Base-by-base conservation (phyloP, 1,140 invertebrate genomes). In the Lordiphosa stackelbergi region DNA sequence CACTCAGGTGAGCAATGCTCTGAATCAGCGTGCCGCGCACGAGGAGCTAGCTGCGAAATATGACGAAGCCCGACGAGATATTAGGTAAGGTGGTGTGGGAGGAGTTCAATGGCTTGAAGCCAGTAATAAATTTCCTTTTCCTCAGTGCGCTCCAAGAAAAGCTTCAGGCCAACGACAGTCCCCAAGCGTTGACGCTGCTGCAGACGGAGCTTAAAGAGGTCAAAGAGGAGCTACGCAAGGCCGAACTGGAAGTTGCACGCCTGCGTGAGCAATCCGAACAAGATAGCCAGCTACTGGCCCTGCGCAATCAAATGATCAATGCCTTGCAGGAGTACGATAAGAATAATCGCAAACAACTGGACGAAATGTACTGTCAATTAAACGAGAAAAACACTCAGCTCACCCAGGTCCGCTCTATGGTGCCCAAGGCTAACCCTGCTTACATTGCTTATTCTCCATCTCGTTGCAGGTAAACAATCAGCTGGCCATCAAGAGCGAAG, bases 401-500 rank as follows among this genome's bases (percentile, higher is more conserved):
- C 8, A 63, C 51, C 6, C 53, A 85, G 73, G 85, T 87, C 43
- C 43, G 34, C 3, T 7, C 28, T 8, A 22, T 1, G n/a, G 8
- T 12, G 11, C 2, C 2, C 5, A 11, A 28, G 34, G 13, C 8
- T 37, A 46, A 1, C 37, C 7, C 4, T 24, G 24, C 46, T 3
- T 38, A 24, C 49, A 19, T 31, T 38, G 8, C 4, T 57, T 56
- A 55, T 35, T 38, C 31, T 5, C 12, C 7, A 3, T 49, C 6
- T 24, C 16, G 11, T 31, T 28, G 5, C 42, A 91, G 90, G 87
- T 91, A 3, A 89, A 87, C 51, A 88, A 89, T 59, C 87, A 91
- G 66, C 88, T 91, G 59, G 79, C 84, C 0, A 86, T 88, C 0
- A 91, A 90, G 54, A 88, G 89, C 0, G 90, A 91, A 11, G 89